Percentiles rank a stretch among this genome's conserved stretches.
Evolutionary conservation across 2,113 vertebrate genomes (phyloP).

Genomic region (Tachuris rubrigastra): DNA sequence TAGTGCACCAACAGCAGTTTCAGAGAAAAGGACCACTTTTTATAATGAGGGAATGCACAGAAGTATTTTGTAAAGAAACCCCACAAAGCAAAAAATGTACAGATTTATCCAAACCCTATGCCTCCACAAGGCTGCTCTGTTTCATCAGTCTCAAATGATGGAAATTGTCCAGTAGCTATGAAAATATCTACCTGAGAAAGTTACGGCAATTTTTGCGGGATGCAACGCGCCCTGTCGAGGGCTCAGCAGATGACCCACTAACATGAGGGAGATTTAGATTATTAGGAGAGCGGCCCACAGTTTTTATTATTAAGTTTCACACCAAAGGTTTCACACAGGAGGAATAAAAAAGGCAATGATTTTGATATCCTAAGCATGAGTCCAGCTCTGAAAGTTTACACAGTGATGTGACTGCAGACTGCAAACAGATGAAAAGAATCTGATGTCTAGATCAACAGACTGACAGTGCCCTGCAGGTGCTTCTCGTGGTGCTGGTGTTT

Average conservation of each 20-base stretch:
- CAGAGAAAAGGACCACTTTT: neutral
- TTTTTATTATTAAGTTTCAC: neutral
- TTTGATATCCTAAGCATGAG: neutral
- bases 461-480: neutral
- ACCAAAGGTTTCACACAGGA: neutral
- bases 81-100: neutral
- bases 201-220: neutral
- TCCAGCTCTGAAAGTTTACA: neutral
- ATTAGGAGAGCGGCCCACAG: neutral
- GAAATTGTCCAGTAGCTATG: neutral
- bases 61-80: neutral
- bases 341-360: neutral
- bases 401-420: neutral
- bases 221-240: neutral
- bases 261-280: neutral
- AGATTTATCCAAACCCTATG: neutral
- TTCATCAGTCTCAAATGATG: neutral
- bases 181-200: neutral
- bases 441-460: neutral
- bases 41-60: neutral
- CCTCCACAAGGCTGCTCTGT: neutral
- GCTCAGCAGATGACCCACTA: neutral
- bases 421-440: neutral
- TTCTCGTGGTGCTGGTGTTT: neutral
- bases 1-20: neutral